Evolutionary conservation across 2,113 vertebrate genomes (phyloP), one percentile per base, ranked within the genome.

Genomic region (Cyphomyrus discorhynchus): DNA sequence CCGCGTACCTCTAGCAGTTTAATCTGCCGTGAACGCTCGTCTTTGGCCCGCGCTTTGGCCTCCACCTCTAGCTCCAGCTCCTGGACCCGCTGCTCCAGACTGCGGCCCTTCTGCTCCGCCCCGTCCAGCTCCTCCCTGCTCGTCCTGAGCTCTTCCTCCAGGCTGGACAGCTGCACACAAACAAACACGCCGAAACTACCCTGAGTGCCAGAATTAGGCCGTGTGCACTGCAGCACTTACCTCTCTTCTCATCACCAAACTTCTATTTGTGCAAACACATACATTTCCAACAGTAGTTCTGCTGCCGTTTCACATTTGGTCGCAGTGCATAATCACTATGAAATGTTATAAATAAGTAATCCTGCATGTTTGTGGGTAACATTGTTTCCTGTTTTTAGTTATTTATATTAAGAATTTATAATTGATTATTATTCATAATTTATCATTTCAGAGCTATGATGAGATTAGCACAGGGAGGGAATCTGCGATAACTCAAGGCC

Each of bases 1-100:
- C 85, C 1, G 49, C 15, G 90, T 93, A 99, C 98, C 98, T 99
- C 98, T 96, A 98, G 95, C 82, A 97, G 93, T 94, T 97, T 98
- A 91, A 96, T 85, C 5, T 98, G 97, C 74, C 97, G 95, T 49
- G 95, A 92, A 19, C 97, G 94, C 53, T 98, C 98, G 0, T 98
- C 97, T 89, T 95, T 95, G 80, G 93, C 89, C 90, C 96, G 96
- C 74, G 85, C 96, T 94, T 95, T 96, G 90, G 94, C 91, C 90
- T 96, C 95, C 91, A 97, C 92, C 89, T 97, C 96, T 77, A 95
- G 96, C 92, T 99, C 97, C 93, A 98, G 94, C 90, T 97, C 96
- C 92, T 96, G 96, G 90, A 96, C 95, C 8, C 91, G 97, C 95
- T 96, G 96, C 93, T 98, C 97, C 92, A 99, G 93, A 92, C 97